Evolutionary conservation across 2,797 vertebrate genomes (phyloP), one percentile per base, ranked within the genome.

Genomic region (Adrianichthys oophorus): DNA sequence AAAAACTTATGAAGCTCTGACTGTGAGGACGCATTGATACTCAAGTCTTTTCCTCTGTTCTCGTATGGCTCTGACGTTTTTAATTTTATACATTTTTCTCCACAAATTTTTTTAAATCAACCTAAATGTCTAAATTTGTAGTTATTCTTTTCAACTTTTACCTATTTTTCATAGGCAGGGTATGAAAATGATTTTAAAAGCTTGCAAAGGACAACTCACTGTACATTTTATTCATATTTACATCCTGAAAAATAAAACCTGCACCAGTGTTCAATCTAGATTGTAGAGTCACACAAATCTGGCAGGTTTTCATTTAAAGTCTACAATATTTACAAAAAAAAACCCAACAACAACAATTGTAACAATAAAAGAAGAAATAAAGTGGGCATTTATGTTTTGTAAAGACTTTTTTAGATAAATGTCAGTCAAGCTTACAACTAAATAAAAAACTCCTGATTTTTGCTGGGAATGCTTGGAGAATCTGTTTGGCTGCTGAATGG

Each of bases 381-480:
- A 44, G 54, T 52, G 12, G 44, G 10, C 29, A 48, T 41, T 41
- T 26, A 21, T 47, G 15, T 42, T 15, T 8, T 47, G 6, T 53
- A 48, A 58, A 58, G 60, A 50, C 63, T 4, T 32, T 50, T 40
- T 53, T 84, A 63, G 59, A 46, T 74, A 68, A 37, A 12, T 37
- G 42, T 68, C 45, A 52, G 85, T 23, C 1, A 54, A 61, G 54
- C 16, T 60, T 67, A 41, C 46, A 62, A 79, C 94, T 93, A 98
- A 90, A 98, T 98, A 85, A 96, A 97, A 83, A 94, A 97, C 80
- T 98, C 96, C 84, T 94, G 95, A 90, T 92, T 95, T 84, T 96
- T 93, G 48, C 45, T 84, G 56, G 89, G 80, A 62, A 91, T 70
- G 0, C 90, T 93, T 80, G 92, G 94, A 68, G 90, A 85, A 69